Evolutionary conservation across 2,888 invertebrate species (phyloP).

Genomic region (Eustalomyia histrio): DNA sequence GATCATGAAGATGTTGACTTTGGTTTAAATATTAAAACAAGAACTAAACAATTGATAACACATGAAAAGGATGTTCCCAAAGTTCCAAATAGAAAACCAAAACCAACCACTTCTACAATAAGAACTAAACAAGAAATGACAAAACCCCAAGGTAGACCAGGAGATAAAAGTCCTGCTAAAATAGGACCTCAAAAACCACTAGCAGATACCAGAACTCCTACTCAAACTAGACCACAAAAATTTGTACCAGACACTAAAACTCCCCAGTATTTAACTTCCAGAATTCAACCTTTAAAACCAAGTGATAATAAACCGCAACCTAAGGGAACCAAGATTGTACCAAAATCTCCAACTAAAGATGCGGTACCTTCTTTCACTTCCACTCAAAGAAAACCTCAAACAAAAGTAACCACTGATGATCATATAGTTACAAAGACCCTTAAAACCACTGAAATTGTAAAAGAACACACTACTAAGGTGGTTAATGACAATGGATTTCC

Average conservation of each 20-base stretch:
- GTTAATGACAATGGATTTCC: not conserved
- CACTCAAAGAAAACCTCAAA: not conserved
- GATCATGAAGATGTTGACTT: slow-evolving; percentile 48
- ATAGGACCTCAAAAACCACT: slow-evolving; percentile 14
- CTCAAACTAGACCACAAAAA: slow-evolving; percentile 29
- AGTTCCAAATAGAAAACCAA: not conserved
- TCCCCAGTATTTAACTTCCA: not conserved
- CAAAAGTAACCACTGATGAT: not conserved
- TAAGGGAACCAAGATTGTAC: slow-evolving; percentile 3
- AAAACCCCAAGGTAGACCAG: slow-evolving; percentile 8
- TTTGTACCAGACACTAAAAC: slow-evolving; percentile 18
- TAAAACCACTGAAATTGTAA: slow-evolving; percentile 21
- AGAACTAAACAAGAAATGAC: slow-evolving; percentile 2
- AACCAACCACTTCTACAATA: slow-evolving; percentile 9
- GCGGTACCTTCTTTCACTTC: not conserved
- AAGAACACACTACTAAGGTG: slow-evolving; percentile 19
- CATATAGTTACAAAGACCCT: slow-evolving; percentile 14
- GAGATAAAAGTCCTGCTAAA: slow-evolving; percentile 26
- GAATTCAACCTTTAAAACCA: not conserved
- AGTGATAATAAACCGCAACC: not conserved
- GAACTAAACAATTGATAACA: slow-evolving; percentile 45
- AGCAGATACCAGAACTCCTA: slow-evolving; percentile 4
- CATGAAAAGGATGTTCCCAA: slow-evolving; percentile 41
- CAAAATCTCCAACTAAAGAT: slow-evolving; percentile 25
- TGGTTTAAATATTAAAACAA: slow-evolving; percentile 28